Evolutionary conservation across 2,888 invertebrate genomes (phyloP), one percentile per base, ranked within the genome.

Genomic region (Gymnoscelis rufifasciata): DNA sequence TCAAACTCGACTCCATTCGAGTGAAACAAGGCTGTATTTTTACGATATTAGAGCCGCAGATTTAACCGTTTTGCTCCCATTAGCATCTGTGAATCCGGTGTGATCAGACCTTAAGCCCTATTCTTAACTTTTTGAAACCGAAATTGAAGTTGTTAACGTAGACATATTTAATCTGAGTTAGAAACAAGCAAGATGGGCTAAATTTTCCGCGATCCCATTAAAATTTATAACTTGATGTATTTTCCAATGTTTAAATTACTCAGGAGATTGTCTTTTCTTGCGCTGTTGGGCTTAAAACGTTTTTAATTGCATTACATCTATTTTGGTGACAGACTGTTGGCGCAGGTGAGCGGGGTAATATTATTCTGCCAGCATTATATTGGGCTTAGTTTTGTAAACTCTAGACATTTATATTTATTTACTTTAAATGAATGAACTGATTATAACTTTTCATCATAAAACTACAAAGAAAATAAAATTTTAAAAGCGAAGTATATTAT

Each of bases 211-310:
- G 43, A 35, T 30, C 41, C 40, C 38, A 59, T 59, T 56, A 54
- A 53, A 53, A 59, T 59, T 29, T 58, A 53, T 51, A 56, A 54
- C 53, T 56, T 30, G 27, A 54, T 44, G 37, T 50, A 54, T 51
- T 54, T 51, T 57, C 44, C 56, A 54, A 59, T 59, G 59, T 59
- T 54, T 59, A 56, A 59, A 59, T 59, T 56, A 56, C 51, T 44
- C 14, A 30, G 45, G 33, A 54, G 51, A 57, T 54, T 54, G 56
- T 50, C 57, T 43, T 46, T 53, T 54, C 48, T 47, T 52, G 30
- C 44, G 49, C 42, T 47, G 30, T 51, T 19, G 6, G 35, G 43
- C 48, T 51, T 51, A 52, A 51, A 51, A 45, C 42, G 43, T 47
- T 54, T 43, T 43, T 49, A 57, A 57, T 57, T 52, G 54, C 39